Conservation (phyloP, 2,113 vertebrate species). For the Craseonycteris thonglongyai region DNA sequence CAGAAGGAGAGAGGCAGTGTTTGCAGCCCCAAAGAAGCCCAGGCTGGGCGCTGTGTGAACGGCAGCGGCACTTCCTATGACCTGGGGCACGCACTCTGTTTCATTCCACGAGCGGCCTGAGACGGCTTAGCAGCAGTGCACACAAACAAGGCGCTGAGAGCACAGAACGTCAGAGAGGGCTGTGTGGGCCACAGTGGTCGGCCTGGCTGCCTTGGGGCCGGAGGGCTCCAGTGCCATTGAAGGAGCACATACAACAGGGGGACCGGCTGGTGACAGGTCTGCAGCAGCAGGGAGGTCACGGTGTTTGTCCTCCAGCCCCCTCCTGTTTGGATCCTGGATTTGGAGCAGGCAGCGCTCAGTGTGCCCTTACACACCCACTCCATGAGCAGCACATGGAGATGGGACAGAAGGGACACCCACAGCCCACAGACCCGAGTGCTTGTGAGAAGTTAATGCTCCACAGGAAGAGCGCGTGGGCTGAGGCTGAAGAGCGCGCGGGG, state of each 20-base stretch:
- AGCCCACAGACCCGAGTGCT: not conserved
- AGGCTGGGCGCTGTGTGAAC: not conserved
- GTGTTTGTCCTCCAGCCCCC: too few species aligned
- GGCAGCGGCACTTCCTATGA: not conserved
- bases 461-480: not conserved
- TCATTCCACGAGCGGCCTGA: not conserved
- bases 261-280: not conserved
- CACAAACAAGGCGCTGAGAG: not conserved
- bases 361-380: fast-evolving
- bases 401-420: not conserved
- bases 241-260: not conserved
- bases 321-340: not conserved
- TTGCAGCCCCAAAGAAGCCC: not conserved
- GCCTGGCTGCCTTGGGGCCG: too few species aligned
- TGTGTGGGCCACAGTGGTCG: too few species aligned
- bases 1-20: not conserved
- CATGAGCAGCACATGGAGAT: too few species aligned
- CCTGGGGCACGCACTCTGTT: not conserved
- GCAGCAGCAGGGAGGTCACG: not conserved
- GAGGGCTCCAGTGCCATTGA: fast-evolving
- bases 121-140: conserved; percentile 2
- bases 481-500: too few species aligned
- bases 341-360: not conserved
- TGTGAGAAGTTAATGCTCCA: not conserved
- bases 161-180: too few species aligned